phyloP scores from a whole-genome alignment of 2,113 vertebrate species.

The Tyrannus savana region DNA sequence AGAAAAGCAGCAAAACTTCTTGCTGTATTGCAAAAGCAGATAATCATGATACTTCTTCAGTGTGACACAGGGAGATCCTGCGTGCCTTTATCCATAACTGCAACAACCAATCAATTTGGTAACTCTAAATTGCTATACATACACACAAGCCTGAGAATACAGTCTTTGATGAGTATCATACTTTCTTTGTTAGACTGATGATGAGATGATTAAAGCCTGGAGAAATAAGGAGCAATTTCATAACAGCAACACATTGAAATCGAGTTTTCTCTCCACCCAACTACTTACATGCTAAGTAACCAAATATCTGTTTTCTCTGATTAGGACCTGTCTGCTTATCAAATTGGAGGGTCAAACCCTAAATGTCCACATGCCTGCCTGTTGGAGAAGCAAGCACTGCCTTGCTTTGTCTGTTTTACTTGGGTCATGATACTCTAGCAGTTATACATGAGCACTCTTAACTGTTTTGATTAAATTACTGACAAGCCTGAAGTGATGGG shows the following conservation, averaged over 20 bases:
- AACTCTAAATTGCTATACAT: not conserved
- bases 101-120: not conserved
- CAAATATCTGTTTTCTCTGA: not conserved
- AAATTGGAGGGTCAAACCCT: not conserved
- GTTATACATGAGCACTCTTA: not conserved
- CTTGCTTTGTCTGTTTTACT: not conserved
- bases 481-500: not conserved
- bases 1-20: not conserved
- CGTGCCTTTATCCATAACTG: not conserved
- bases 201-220: not conserved
- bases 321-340: not conserved
- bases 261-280: not conserved
- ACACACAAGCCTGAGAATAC: not conserved
- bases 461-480: not conserved
- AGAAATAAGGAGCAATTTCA: not conserved
- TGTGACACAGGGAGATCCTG: not conserved
- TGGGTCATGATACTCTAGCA: not conserved
- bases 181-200: not conserved
- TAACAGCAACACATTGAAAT: not conserved
- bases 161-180: not conserved
- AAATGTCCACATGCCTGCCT: fast-evolving
- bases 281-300: not conserved
- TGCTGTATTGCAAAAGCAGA: not conserved
- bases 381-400: not conserved
- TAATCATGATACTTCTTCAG: not conserved